These are phyloP conservation scores for Ailurus styani DNA, from an alignment of 2,113 vertebrate genomes.

Conservation along the genomic window DNA sequence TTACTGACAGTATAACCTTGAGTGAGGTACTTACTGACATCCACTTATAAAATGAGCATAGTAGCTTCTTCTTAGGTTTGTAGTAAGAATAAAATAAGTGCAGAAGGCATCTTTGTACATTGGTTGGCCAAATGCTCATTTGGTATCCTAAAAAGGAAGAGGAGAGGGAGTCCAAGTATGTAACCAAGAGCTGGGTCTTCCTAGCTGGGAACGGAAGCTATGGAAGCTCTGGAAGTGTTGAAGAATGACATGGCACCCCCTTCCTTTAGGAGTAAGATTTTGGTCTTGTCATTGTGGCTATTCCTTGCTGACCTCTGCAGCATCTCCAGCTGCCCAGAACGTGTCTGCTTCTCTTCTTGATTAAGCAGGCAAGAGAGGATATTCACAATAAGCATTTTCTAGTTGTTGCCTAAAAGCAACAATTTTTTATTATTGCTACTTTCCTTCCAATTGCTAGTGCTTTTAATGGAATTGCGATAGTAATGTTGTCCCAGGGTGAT, in stretches of 20 bases:
- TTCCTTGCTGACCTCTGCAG: background rate
- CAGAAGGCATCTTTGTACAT: background rate
- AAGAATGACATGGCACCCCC: background rate
- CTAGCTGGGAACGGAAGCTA: background rate
- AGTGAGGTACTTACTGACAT: background rate
- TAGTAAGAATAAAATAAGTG: background rate
- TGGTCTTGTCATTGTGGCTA: background rate
- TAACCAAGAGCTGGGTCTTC: background rate
- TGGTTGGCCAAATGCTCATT: background rate
- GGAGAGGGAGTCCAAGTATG: background rate
- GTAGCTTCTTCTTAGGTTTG: background rate
- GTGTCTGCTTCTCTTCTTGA: constrained; percentile 8
- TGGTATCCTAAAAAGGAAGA: background rate
- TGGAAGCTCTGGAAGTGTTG: background rate
- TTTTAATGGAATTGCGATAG: constrained; percentile 48
- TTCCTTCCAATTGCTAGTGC: constrained; percentile 21
- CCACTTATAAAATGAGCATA: background rate
- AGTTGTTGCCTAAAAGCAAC: constrained; percentile 39
- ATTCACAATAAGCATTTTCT: constrained; percentile 4
- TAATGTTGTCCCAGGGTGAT: constrained; percentile 45
- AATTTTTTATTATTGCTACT: constrained; percentile 49
- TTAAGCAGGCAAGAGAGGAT: constrained; percentile 30
- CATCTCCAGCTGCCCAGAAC: background rate
- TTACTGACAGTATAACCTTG: background rate
- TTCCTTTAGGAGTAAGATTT: background rate